Percentiles rank a stretch among this genome's conserved stretches.
These are phyloP conservation scores for Mirza zaza DNA, from an alignment of 2,113 vertebrate genomes.

Conservation along the genomic window DNA sequence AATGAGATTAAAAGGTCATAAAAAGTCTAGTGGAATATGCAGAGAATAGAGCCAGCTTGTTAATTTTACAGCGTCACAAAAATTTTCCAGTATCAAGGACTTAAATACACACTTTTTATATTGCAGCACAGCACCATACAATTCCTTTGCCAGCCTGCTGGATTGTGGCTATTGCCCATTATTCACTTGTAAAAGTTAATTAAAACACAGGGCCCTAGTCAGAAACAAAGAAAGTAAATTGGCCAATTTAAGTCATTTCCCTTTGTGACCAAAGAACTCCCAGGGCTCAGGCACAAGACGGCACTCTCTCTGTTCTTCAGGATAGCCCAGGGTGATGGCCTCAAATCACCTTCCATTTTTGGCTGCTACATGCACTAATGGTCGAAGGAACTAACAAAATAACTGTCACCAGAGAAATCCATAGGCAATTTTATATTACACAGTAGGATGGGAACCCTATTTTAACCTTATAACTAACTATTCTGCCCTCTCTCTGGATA, in stretches of 20 bases:
- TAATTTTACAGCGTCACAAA: conserved; percentile 67
- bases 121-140: conserved; percentile 26
- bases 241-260: conserved; percentile 44
- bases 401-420: background rate
- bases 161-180: conserved; percentile 54
- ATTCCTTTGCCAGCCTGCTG: conserved; percentile 48
- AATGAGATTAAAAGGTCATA: conserved; percentile 34
- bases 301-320: conserved; percentile 36
- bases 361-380: background rate
- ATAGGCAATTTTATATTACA: background rate
- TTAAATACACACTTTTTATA: conserved; percentile 51
- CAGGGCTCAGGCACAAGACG: background rate
- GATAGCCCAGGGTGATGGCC: background rate
- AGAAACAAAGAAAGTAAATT: conserved; percentile 64
- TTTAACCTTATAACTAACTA: background rate
- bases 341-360: conserved; percentile 37
- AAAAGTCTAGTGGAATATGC: conserved; percentile 35
- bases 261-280: background rate
- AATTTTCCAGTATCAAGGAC: conserved; percentile 61
- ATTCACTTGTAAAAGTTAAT: conserved; percentile 76
- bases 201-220: conserved; percentile 62
- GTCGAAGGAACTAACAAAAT: conserved; percentile 39
- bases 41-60: conserved; percentile 50
- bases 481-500: background rate
- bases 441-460: background rate